Evolutionary conservation across 2,797 vertebrate genomes (phyloP).

Genomic region (Arrhamphus sclerolepis): DNA sequence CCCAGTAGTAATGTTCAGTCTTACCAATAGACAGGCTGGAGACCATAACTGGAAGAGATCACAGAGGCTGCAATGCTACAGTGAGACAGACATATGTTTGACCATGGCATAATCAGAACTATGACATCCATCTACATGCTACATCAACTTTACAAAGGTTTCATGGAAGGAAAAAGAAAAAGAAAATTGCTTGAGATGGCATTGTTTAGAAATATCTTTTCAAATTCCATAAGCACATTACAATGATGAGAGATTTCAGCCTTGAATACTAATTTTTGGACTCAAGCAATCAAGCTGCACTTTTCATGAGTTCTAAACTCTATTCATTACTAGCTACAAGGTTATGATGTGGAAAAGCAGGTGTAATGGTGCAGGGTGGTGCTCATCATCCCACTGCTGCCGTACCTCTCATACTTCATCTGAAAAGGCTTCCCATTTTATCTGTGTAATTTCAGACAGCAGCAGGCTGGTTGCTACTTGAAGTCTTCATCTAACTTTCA

Average conservation of each 20-base stretch:
- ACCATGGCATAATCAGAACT: no score
- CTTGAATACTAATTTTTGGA: neutral
- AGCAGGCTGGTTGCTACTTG: slow-evolving; percentile 45
- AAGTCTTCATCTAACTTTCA: slow-evolving; percentile 60
- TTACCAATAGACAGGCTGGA: neutral
- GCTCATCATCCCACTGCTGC: slow-evolving; percentile 25
- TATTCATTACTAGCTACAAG: slow-evolving; percentile 31
- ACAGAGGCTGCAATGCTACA: neutral
- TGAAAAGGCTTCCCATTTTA: slow-evolving; percentile 33
- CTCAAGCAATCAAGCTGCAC: slow-evolving; percentile 1
- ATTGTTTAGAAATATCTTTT: neutral
- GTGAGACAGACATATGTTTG: no score
- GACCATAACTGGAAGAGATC: neutral
- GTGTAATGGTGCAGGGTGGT: slow-evolving; percentile 34
- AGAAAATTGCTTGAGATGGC: no score
- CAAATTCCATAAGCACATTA: neutral
- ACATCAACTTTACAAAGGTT: no score
- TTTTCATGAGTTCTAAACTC: slow-evolving; percentile 18
- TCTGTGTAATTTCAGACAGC: slow-evolving; percentile 52
- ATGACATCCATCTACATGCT: no score
- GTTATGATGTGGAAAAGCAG: slow-evolving; percentile 43
- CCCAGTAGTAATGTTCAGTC: neutral
- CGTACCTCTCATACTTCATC: slow-evolving; percentile 33
- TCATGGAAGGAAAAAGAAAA: neutral
- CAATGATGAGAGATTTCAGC: neutral